Evolutionary conservation across 2,888 invertebrate genomes (phyloP), one percentile per base, ranked within the genome.

Genomic region (Epinotia brunnichana): DNA sequence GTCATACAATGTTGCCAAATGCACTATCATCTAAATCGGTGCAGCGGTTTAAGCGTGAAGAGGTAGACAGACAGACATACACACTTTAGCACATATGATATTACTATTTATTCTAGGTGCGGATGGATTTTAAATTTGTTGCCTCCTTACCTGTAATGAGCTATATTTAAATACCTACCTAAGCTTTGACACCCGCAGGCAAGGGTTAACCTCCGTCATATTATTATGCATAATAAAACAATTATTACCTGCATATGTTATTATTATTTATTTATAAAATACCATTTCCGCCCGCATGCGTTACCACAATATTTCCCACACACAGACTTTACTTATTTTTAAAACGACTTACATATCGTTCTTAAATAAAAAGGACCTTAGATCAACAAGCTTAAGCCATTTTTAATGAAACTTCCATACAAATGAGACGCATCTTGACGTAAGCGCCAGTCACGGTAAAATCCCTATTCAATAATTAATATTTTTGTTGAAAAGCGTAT

Each of bases 261-360:
- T 64, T 53, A 64, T 62, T 62, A 62, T 62, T 62, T 62, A 62
- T 62, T 24, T 10, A 29, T 48, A 48, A 62, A 62, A 60, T 60
- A 41, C 48, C 62, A 29, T 62, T 48, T 62, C 62, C 62, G 62
- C 62, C 62, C 62, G 62, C 62, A 62, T 62, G 48, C 21, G 48
- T 24, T 11, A 24, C 61, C 62, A 62, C 62, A 62, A 48, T n/a
- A 48, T n/a, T 62, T 62, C 62, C 62, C 62, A 62, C 48, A 62
- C 44, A 5, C 24, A 1, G 4, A 9, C 9, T 1, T 11, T 19
- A 3, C n/a, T 44, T 21, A 15, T 44, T 17, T n/a, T 59, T 4
- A 35, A 17, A 59, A 59, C 59, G 19, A 24, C 48, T n/a, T n/a
- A 51, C 21, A 2, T 0, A 24, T 11, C 29, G 9, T 11, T 48